A percentile compares a stretch with the other conserved stretches of the same genome.
Conservation (phyloP, 2,797 vertebrate genomes). For the Garrulus glandarius region DNA sequence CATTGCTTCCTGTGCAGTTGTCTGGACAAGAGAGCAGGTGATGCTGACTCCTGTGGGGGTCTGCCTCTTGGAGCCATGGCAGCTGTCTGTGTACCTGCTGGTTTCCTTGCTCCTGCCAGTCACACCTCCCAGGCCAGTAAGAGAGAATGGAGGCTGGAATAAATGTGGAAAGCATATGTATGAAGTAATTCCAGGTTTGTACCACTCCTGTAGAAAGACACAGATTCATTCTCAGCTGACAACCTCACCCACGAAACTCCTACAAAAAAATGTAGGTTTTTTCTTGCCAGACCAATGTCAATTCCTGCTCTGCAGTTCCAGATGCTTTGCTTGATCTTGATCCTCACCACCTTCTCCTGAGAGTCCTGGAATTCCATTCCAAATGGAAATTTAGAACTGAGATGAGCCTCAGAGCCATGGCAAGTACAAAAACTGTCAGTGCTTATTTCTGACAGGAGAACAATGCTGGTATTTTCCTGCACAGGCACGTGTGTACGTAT, state of each 20-base stretch:
- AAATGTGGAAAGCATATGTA: neutral
- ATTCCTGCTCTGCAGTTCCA: neutral
- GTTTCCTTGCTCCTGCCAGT: neutral
- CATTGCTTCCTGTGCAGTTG: neutral
- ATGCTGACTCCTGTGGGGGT: neutral
- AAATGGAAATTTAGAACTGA: neutral
- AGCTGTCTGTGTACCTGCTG: neutral
- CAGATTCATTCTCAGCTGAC: slow-evolving; percentile 17
- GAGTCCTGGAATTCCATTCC: neutral
- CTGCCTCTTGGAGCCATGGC: neutral
- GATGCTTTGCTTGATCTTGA: neutral
- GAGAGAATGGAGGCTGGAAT: neutral
- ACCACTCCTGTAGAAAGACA: neutral
- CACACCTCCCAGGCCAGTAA: neutral
- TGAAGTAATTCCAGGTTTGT: neutral
- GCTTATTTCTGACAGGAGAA: neutral
- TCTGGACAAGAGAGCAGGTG: neutral
- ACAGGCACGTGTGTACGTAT: rapidly evolving
- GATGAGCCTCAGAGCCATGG: neutral
- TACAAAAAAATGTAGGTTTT: neutral
- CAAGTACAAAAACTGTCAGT: neutral
- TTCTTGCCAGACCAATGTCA: neutral
- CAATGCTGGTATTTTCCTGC: neutral
- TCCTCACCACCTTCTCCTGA: neutral
- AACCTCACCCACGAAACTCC: neutral